A percentile compares a stretch with the other conserved stretches of the same genome.
Evolutionary conservation across 2,888 invertebrate species (phyloP).

Genomic region (Glaucopsyche alexis): DNA sequence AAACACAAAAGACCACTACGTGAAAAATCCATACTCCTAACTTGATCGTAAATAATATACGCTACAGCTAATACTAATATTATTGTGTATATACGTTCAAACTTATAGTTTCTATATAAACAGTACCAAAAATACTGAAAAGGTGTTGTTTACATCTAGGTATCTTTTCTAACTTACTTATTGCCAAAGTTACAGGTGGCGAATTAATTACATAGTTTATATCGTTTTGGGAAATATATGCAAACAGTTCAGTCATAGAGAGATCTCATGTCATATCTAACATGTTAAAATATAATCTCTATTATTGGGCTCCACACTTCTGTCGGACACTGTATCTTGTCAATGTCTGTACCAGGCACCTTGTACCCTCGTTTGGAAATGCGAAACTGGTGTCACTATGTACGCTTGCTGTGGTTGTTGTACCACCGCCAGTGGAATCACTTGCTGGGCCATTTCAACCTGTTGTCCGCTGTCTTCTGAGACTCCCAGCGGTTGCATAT

Average conservation of each 20-base stretch:
- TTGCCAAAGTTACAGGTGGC: constrained; percentile 68
- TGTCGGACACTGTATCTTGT: constrained; percentile 46
- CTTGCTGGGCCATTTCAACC: constrained; percentile 82
- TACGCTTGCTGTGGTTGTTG: constrained; percentile 83
- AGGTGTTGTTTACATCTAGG: constrained; percentile 59
- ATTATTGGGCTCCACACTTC: constrained; percentile 42
- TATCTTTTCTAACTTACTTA: constrained; percentile 70
- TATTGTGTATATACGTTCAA: constrained; percentile 71
- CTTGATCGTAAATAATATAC: constrained; percentile 59
- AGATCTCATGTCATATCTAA: constrained; percentile 54
- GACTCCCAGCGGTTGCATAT: constrained; percentile 74
- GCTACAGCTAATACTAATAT: constrained; percentile 69
- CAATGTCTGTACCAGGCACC: constrained; percentile 80
- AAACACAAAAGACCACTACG: constrained; percentile 25
- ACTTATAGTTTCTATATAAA: constrained; percentile 61
- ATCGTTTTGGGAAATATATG: constrained; percentile 28
- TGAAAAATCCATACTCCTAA: constrained; percentile 37
- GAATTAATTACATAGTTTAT: constrained; percentile 42
- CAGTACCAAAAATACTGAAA: constrained; percentile 73
- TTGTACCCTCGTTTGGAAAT: constrained; percentile 82
- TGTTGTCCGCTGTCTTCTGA: constrained; percentile 75
- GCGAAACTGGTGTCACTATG: constrained; percentile 83
- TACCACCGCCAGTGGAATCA: constrained; percentile 82
- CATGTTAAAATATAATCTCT: constrained; percentile 43
- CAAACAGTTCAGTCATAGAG: constrained; percentile 50